Evolutionary conservation across 1,140 invertebrate genomes (phyloP).

Genomic region (Drosophila grimshawi): DNA sequence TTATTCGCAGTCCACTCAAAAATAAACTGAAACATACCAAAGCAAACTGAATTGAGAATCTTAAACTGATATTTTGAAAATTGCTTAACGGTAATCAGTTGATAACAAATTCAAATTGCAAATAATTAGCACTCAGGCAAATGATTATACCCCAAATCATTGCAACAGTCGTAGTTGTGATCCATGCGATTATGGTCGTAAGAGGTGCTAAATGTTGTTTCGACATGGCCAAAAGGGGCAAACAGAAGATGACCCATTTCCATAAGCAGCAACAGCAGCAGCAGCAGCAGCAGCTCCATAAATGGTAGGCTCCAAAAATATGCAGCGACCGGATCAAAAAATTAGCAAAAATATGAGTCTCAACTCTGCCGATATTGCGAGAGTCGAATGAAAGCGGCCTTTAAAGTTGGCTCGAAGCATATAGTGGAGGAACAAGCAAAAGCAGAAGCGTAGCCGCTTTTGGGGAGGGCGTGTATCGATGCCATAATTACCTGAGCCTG

Average conservation of each 20-base stretch:
- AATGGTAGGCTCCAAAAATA: slow-evolving; percentile 59
- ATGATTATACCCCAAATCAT: slow-evolving; percentile 8
- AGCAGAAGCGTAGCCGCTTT: slow-evolving; percentile 22
- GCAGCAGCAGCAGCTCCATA: slow-evolving; percentile 17
- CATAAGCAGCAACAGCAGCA: too few species aligned
- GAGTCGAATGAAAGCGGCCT: slow-evolving; percentile 69
- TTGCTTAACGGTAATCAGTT: background rate
- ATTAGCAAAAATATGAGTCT: slow-evolving; percentile 72
- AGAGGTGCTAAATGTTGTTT: slow-evolving; percentile 69
- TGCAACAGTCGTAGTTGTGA: background rate
- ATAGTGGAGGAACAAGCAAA: too few species aligned
- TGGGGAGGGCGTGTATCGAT: slow-evolving; percentile 59
- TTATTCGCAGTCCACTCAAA: too few species aligned
- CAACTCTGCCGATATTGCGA: slow-evolving; percentile 52
- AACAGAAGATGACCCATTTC: slow-evolving; percentile 57
- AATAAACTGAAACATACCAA: too few species aligned
- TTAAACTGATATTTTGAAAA: background rate
- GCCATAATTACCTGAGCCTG: slow-evolving; percentile 34
- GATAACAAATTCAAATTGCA: slow-evolving; percentile 22
- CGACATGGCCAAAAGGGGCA: slow-evolving; percentile 36
- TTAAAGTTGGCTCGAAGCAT: background rate
- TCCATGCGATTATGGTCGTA: background rate
- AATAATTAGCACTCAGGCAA: slow-evolving; percentile 18
- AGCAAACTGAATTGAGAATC: too few species aligned
- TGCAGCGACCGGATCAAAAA: slow-evolving; percentile 77